phyloP scores from a whole-genome alignment of 2,888 invertebrate species.

The Clistopyga incitator region DNA sequence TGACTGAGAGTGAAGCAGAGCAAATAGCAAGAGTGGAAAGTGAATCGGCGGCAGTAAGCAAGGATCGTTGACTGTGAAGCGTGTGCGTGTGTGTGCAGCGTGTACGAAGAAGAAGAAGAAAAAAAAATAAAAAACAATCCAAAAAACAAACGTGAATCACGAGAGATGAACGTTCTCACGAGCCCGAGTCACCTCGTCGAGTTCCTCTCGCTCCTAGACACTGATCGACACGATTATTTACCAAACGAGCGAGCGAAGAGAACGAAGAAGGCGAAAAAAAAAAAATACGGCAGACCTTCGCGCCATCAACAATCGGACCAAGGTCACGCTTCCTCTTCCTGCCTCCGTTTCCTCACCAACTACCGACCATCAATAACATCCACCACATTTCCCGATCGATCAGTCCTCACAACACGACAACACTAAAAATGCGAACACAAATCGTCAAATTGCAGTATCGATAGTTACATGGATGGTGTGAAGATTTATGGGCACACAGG shows the following conservation, averaged over 20 bases:
- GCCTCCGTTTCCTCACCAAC: conserved; percentile 9
- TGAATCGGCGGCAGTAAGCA: not conserved
- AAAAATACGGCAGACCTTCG: conserved; percentile 25
- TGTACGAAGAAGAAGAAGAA: conserved; percentile 3
- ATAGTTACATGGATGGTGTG: not conserved
- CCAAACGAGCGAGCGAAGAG: conserved; percentile 14
- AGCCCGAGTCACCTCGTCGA: conserved; percentile 24
- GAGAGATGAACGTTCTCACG: conserved; percentile 36
- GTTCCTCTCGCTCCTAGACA: conserved; percentile 14
- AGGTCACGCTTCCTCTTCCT: conserved; percentile 21
- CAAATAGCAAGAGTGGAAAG: conserved; percentile 19
- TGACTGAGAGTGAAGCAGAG: conserved; percentile 18
- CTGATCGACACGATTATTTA: conserved; percentile 14
- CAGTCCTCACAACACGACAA: not conserved
- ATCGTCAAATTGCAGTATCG: not conserved
- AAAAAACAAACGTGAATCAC: conserved; percentile 47
- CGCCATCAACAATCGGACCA: conserved; percentile 15
- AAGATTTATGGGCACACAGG: conserved; percentile 29
- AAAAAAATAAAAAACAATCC: too few relatives aligned
- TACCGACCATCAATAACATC: not conserved
- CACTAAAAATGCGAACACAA: conserved; percentile 20
- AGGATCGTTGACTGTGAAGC: conserved; percentile 4
- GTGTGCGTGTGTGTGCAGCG: not conserved
- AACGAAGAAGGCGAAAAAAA: not conserved
- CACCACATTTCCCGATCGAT: not conserved